Percentiles rank a stretch among this genome's conserved stretches.
Evolutionary conservation across 1,140 invertebrate genomes (phyloP).

Genomic region (Whitmania pigra): DNA sequence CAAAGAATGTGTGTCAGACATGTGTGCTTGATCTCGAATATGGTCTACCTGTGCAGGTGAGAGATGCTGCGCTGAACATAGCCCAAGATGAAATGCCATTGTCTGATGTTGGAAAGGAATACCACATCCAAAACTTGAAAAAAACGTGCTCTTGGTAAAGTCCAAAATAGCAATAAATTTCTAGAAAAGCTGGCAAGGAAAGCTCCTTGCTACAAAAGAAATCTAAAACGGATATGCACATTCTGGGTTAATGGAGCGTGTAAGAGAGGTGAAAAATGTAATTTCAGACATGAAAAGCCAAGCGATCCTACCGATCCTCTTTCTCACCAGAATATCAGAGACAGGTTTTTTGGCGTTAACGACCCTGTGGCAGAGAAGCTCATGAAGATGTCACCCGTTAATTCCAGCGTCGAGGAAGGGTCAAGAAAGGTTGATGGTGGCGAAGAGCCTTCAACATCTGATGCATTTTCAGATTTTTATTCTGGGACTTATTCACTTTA

Average conservation of each 20-base stretch:
- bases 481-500: too few species aligned
- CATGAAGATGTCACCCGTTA: slow-evolving; percentile 49
- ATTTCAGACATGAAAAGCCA: slow-evolving; percentile 92
- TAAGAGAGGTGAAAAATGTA: slow-evolving; percentile 95
- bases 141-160: slow-evolving; percentile 43
- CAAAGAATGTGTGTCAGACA: slow-evolving; percentile 99
- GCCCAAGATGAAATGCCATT: slow-evolving; percentile 87
- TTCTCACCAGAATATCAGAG: slow-evolving; percentile 98
- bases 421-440: too few species aligned
- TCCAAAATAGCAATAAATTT: slow-evolving; percentile 57
- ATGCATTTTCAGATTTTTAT: too few species aligned
- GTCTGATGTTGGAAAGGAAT: slow-evolving; percentile 97
- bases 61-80: slow-evolving; percentile 78
- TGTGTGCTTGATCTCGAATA: slow-evolving; percentile 95
- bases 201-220: slow-evolving; percentile 95
- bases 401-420: too few species aligned
- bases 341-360: slow-evolving; percentile 92
- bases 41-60: slow-evolving; percentile 64
- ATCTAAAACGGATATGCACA: slow-evolving; percentile 95
- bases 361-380: slow-evolving; percentile 98
- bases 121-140: slow-evolving; percentile 70
- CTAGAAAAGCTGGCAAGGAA: slow-evolving; percentile 86
- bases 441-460: too few species aligned
- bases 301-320: slow-evolving; percentile 98
- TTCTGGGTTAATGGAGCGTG: slow-evolving; percentile 99